A percentile compares a stretch with the other conserved stretches of the same genome.
These are phyloP conservation scores for Polyodon spathula DNA, from an alignment of 2,113 vertebrate species.

Conservation along the genomic window DNA sequence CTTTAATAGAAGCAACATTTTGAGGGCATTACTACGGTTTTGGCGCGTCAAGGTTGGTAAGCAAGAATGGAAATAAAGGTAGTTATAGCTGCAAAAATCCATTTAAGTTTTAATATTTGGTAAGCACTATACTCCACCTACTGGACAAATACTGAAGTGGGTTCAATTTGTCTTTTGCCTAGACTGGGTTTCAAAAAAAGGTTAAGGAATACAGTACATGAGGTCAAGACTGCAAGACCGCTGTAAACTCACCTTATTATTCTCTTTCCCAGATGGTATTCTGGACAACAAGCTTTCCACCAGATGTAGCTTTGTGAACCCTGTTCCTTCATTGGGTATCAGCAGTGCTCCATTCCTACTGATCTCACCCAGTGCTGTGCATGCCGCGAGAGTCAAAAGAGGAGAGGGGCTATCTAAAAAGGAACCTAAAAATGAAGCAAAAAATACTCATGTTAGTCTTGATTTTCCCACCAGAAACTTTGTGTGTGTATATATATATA, in stretches of 20 bases:
- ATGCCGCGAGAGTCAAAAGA: conserved; percentile 75
- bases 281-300: conserved; percentile 80
- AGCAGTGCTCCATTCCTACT: conserved; percentile 79
- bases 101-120: too few relatives aligned
- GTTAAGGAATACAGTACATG: too few relatives aligned
- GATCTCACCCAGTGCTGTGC: conserved; percentile 86
- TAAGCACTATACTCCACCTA: neutral
- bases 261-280: conserved; percentile 91
- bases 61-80: too few relatives aligned
- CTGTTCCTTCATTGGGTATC: conserved; percentile 72
- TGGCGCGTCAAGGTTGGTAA: too few relatives aligned
- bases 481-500: too few relatives aligned
- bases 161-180: too few relatives aligned
- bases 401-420: conserved; percentile 79
- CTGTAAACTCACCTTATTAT: conserved; percentile 66
- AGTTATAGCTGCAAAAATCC: too few relatives aligned
- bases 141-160: neutral
- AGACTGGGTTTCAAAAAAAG: too few relatives aligned
- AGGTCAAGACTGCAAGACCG: neutral
- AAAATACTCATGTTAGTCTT: too few relatives aligned
- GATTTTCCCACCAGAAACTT: neutral
- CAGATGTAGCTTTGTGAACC: conserved; percentile 77
- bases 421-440: conserved; percentile 53
- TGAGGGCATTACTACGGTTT: too few relatives aligned
- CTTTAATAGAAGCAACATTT: too few relatives aligned